These are phyloP conservation scores for Anastatus disparis DNA, from an alignment of 1,140 invertebrate genomes.

Conservation along the genomic window DNA sequence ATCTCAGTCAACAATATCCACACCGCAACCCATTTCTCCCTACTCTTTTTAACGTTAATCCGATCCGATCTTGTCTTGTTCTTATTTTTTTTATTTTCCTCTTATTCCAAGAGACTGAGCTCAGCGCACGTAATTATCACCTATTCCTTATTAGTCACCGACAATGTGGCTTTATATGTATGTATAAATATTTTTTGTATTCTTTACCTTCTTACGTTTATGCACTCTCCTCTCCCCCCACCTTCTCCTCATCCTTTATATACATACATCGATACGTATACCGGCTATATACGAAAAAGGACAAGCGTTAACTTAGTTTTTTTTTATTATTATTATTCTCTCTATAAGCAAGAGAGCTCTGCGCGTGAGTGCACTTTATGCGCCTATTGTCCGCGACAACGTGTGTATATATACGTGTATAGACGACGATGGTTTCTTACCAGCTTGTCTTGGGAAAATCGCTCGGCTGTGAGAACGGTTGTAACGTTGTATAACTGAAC, in stretches of 20 bases:
- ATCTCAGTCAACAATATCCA: neutral
- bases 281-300: no score
- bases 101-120: no score
- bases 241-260: no score
- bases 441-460: constrained; percentile 34
- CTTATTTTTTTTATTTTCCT: neutral
- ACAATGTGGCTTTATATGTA: neutral
- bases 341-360: no score
- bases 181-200: neutral
- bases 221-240: no score
- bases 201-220: no score
- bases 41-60: neutral
- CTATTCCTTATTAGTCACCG: no score
- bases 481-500: constrained; percentile 4
- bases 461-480: constrained; percentile 13
- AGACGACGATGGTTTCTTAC: constrained; percentile 10
- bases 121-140: constrained; percentile 6
- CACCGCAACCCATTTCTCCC: neutral
- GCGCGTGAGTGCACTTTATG: constrained; percentile 29
- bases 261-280: no score
- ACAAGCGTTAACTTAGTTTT: no score
- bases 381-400: constrained; percentile 28
- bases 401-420: no score
- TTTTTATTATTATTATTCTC: no score
- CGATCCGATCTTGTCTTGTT: neutral